phyloP scores from a whole-genome alignment of 2,113 vertebrate genomes.

The Synodontis membranacea region DNA sequence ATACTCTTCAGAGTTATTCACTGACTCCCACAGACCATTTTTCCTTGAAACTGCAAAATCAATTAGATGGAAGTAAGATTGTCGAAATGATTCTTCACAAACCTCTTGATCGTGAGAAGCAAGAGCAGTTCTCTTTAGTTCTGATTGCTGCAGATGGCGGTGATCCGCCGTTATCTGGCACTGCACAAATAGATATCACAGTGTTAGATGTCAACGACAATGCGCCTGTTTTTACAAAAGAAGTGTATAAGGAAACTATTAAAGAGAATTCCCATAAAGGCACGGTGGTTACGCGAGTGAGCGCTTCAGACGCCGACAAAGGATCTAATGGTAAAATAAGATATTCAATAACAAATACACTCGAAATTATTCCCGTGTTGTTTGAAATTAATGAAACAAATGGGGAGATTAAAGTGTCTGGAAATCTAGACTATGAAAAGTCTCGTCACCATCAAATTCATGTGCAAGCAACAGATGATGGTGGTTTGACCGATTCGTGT shows the following conservation, averaged over 20 bases:
- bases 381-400: constrained; percentile 61
- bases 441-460: constrained; percentile 63
- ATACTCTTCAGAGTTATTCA: constrained; percentile 71
- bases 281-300: constrained; percentile 54
- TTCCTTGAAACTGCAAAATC: constrained; percentile 58
- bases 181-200: constrained; percentile 54
- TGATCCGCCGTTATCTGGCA: constrained; percentile 56
- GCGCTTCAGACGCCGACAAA: constrained; percentile 69
- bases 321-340: constrained; percentile 62
- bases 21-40: constrained; percentile 68
- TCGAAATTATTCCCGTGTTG: constrained; percentile 40
- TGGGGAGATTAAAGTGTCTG: constrained; percentile 46
- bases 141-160: constrained; percentile 63
- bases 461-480: constrained; percentile 66
- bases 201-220: constrained; percentile 66
- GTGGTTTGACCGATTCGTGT: constrained; percentile 63
- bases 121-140: constrained; percentile 33
- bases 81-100: constrained; percentile 65
- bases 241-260: constrained; percentile 53
- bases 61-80: constrained; percentile 55
- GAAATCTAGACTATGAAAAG: constrained; percentile 67
- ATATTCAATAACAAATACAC: constrained; percentile 65
- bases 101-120: constrained; percentile 59
- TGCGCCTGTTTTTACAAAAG: neutral
- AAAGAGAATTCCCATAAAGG: constrained; percentile 64